These are phyloP conservation scores for Lycaon pictus DNA, from an alignment of 2,113 vertebrate species.

Conservation along the genomic window DNA sequence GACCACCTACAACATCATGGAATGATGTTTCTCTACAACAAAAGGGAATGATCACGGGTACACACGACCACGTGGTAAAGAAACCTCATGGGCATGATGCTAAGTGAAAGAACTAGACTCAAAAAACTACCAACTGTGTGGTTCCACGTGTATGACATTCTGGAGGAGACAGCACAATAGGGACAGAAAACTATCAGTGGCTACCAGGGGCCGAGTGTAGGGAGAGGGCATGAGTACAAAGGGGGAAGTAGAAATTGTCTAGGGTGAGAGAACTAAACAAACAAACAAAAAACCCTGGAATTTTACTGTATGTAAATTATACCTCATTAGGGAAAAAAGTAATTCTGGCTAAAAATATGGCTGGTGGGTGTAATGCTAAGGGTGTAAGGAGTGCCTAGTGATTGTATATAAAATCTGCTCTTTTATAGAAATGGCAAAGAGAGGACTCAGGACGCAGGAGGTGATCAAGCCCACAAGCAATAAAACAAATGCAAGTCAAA, in stretches of 20 bases:
- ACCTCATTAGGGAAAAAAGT: not conserved
- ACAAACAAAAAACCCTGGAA: not conserved
- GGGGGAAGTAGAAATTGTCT: not conserved
- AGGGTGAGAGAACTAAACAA: not conserved
- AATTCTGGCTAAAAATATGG: not conserved
- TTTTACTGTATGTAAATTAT: not conserved
- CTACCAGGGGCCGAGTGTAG: not conserved
- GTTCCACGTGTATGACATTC: not conserved
- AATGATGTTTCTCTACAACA: not conserved
- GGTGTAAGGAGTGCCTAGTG: not conserved
- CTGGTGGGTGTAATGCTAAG: not conserved
- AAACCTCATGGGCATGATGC: not conserved
- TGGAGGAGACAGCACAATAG: not conserved
- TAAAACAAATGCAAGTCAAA: not conserved
- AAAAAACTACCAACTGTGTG: not conserved
- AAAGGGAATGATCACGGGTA: not conserved
- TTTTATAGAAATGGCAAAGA: not conserved
- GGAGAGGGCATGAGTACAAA: not conserved
- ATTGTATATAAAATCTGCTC: not conserved
- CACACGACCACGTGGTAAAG: not conserved
- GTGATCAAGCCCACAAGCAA: not conserved
- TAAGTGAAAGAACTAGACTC: not conserved
- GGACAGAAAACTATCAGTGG: not conserved
- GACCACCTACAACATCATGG: accelerated
- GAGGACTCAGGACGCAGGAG: not conserved